phyloP scores from a whole-genome alignment of 92 coral and sea anemone genomes.

The Montipora capitata region DNA sequence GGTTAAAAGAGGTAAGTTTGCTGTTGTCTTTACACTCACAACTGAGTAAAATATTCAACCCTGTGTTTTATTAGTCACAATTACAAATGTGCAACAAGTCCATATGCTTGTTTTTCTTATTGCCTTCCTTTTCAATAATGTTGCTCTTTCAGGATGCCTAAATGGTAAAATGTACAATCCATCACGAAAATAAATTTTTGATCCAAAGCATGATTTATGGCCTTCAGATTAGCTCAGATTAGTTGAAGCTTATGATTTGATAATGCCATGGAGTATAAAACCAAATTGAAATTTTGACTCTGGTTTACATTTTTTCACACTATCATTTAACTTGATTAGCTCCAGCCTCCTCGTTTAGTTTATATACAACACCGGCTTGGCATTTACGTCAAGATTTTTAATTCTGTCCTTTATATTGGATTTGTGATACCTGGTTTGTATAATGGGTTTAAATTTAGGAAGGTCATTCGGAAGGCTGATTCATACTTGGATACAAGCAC shows the following conservation, averaged over 20 bases:
- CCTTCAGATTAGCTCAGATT: slow-evolving; percentile 60
- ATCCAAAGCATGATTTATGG: slow-evolving; percentile 60
- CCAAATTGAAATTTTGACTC: slow-evolving; percentile 29
- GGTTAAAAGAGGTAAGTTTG: slow-evolving; percentile 59
- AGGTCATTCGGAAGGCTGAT: neutral
- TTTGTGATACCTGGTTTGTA: slow-evolving; percentile 29
- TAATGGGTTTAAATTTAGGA: slow-evolving; percentile 9
- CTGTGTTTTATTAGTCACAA: slow-evolving; percentile 34
- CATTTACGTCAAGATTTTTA: slow-evolving; percentile 61
- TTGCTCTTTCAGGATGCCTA: slow-evolving; percentile 53
- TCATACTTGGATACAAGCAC: slow-evolving; percentile 31
- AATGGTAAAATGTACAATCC: slow-evolving; percentile 39
- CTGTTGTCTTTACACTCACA: slow-evolving; percentile 44
- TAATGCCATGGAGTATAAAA: slow-evolving; percentile 43
- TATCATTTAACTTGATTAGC: slow-evolving; percentile 43
- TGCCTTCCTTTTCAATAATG: slow-evolving; percentile 54
- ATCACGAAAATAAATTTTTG: slow-evolving; percentile 42
- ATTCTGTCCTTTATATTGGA: slow-evolving; percentile 51
- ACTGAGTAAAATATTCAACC: slow-evolving; percentile 42
- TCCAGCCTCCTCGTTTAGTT: slow-evolving; percentile 63
- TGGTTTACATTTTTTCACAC: slow-evolving; percentile 34
- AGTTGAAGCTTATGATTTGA: slow-evolving; percentile 44
- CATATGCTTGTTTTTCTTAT: slow-evolving; percentile 51
- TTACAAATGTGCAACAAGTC: slow-evolving; percentile 38
- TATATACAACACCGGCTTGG: slow-evolving; percentile 57